A percentile compares a stretch with the other conserved stretches of the same genome.
Conservation (phyloP, 23 tunicate genomes). For the Trididemnum nubilum region DNA sequence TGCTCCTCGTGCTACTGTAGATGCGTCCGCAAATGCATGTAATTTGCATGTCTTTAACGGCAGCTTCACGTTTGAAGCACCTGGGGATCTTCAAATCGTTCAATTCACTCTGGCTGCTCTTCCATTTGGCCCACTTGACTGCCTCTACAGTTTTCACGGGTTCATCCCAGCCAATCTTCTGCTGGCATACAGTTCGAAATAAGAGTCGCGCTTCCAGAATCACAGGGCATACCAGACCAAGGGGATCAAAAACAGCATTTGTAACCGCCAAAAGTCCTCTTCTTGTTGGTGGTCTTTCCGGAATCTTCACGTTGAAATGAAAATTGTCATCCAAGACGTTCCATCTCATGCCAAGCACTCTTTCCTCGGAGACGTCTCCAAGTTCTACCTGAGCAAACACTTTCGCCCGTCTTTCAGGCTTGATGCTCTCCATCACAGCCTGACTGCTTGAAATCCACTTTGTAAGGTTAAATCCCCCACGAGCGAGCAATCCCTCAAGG, state of each 20-base stretch:
- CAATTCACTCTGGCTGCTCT: not conserved
- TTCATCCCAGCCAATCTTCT: not conserved
- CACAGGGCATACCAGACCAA: not conserved
- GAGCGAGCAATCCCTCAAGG: no score
- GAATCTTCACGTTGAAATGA: not conserved
- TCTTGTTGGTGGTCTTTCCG: not conserved
- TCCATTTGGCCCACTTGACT: not conserved
- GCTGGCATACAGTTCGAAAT: not conserved
- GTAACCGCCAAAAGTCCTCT: not conserved
- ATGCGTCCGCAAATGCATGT: not conserved
- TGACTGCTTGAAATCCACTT: not conserved
- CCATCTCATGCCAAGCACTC: not conserved
- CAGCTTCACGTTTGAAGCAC: not conserved
- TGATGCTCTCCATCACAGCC: not conserved
- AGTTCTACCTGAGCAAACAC: not conserved
- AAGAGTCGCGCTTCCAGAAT: not conserved
- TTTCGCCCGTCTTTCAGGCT: not conserved
- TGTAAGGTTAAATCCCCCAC: not conserved
- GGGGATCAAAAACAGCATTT: not conserved
- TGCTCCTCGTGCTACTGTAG: not conserved
- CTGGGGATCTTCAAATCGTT: not conserved
- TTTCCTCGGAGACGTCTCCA: not conserved
- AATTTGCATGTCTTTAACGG: not conserved
- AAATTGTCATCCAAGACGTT: not conserved
- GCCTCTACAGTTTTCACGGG: not conserved